Conservation (phyloP, 2,888 invertebrate species). For the Sinodicranocentrus sp. region DNA sequence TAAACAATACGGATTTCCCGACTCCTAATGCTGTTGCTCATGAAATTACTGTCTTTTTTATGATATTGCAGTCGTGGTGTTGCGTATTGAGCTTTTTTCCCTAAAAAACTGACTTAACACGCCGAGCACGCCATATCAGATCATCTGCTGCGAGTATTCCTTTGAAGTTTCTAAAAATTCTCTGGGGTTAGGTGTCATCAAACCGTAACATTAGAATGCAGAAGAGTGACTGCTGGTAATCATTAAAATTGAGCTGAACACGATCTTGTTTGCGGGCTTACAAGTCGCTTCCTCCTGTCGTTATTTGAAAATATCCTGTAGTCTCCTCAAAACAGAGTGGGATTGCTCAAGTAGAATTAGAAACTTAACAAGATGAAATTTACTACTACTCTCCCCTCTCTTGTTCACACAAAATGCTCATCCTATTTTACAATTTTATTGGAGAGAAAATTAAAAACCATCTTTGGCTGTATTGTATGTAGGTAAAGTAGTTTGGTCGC, state of each 20-base stretch:
- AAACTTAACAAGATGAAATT: slow-evolving; percentile 44
- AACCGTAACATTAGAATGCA: slow-evolving; percentile 47
- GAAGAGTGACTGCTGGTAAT: slow-evolving; percentile 46
- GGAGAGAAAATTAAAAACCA: slow-evolving; percentile 30
- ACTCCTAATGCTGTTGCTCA: background rate
- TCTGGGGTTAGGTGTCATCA: slow-evolving; percentile 47
- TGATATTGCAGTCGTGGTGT: background rate
- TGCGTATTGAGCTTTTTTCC: slow-evolving; percentile 21
- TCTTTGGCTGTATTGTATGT: too few relatives aligned
- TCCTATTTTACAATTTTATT: slow-evolving; percentile 30
- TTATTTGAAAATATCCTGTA: background rate
- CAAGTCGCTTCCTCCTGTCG: slow-evolving; percentile 38
- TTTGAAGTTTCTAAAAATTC: slow-evolving; percentile 16
- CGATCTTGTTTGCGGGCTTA: slow-evolving; percentile 39
- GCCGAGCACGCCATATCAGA: background rate
- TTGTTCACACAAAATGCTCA: slow-evolving; percentile 21
- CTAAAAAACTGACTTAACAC: background rate
- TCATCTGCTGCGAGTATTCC: slow-evolving; percentile 3
- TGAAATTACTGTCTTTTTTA: slow-evolving; percentile 5
- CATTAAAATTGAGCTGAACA: slow-evolving; percentile 55
- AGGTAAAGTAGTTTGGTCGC: too few relatives aligned
- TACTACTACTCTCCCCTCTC: slow-evolving; percentile 2
- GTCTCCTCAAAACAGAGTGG: background rate
- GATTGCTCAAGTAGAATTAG: slow-evolving; percentile 22
- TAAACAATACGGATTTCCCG: slow-evolving; percentile 19